Percentiles rank a stretch among this genome's conserved stretches.
Evolutionary conservation across 1,140 invertebrate species (phyloP).

Genomic region (Listronotus oregonensis): DNA sequence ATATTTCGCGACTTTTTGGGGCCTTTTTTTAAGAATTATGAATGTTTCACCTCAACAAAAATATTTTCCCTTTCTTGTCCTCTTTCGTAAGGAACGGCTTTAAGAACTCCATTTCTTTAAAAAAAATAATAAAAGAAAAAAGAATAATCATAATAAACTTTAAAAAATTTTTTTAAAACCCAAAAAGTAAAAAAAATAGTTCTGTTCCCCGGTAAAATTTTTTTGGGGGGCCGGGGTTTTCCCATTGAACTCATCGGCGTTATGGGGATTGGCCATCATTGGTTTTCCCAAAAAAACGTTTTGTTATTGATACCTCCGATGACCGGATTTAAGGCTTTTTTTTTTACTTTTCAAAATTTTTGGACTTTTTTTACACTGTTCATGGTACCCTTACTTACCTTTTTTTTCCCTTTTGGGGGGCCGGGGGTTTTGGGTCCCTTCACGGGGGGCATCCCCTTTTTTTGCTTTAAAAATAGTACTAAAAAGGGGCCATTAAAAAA

Average conservation of each 20-base stretch:
- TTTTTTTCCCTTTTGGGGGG: slow-evolving; percentile 39
- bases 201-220: slow-evolving; percentile 39
- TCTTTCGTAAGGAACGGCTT: too few relatives aligned
- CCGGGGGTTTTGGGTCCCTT: slow-evolving; percentile 28
- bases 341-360: too few relatives aligned
- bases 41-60: too few relatives aligned
- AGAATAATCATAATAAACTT: neutral
- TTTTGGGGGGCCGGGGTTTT: slow-evolving; percentile 43
- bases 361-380: too few relatives aligned
- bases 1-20: too few relatives aligned
- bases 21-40: too few relatives aligned
- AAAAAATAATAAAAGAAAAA: slow-evolving; percentile 8
- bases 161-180: too few relatives aligned
- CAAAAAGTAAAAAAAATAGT: slow-evolving; percentile 49
- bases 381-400: slow-evolving; percentile 39
- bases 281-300: slow-evolving; percentile 44
- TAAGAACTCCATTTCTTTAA: neutral
- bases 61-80: too few relatives aligned
- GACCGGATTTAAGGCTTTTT: too few relatives aligned
- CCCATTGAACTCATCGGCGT: slow-evolving; percentile 43
- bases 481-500: slow-evolving; percentile 43
- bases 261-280: slow-evolving; percentile 46
- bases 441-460: slow-evolving; percentile 39
- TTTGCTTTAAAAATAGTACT: slow-evolving; percentile 32
- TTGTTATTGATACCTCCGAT: too few relatives aligned